These are phyloP conservation scores for Lepidurus arcticus DNA, from an alignment of 1,140 invertebrate species.

Conservation along the genomic window DNA sequence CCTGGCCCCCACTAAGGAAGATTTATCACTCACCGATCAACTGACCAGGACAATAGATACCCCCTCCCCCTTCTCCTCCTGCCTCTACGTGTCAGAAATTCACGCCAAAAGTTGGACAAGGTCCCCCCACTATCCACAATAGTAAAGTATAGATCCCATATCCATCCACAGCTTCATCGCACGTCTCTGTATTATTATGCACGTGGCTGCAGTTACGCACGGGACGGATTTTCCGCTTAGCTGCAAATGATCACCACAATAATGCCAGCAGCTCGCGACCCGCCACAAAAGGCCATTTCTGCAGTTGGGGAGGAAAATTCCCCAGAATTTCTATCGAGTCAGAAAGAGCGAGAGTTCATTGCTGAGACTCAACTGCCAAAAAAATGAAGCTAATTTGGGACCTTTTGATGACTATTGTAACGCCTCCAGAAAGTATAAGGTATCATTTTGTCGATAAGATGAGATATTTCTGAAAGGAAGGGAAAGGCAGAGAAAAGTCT, in stretches of 20 bases:
- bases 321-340: not conserved
- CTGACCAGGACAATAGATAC: constrained; percentile 15
- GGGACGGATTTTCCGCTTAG: constrained; percentile 8
- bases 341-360: not conserved
- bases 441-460: not conserved
- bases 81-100: constrained; percentile 8
- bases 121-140: not conserved
- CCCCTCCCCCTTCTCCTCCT: not conserved
- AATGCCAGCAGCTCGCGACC: not conserved
- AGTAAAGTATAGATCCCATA: not conserved
- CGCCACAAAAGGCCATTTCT: not conserved
- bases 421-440: not conserved
- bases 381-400: not conserved
- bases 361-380: not conserved
- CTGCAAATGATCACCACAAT: constrained; percentile 9
- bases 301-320: not conserved
- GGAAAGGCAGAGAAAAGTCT: not conserved
- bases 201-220: not conserved
- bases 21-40: constrained; percentile 12
- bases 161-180: not conserved
- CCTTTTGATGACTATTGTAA: not conserved
- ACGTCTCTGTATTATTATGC: not conserved
- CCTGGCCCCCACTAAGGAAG: not conserved
- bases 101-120: constrained; percentile 9
- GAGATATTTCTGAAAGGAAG: not conserved